Evolutionary conservation across 37 sponge, comb jelly and placozoan genomes (phyloP).

Genomic region (Oscarella lobularis): DNA sequence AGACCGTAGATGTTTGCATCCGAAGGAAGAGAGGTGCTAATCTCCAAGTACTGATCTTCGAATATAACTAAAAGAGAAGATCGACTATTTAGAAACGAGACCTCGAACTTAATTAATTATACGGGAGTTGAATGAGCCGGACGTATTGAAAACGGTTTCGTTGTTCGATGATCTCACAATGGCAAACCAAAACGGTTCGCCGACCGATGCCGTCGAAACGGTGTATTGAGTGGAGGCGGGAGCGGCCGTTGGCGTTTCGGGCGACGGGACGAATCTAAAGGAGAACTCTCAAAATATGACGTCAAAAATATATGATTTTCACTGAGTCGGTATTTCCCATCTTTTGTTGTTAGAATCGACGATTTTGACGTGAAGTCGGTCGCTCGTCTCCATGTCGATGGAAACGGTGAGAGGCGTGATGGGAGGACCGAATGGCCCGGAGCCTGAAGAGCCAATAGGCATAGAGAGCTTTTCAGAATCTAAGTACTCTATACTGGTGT

Average conservation of each 20-base stretch:
- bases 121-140: no score
- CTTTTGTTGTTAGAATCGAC: conserved; percentile 57
- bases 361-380: conserved; percentile 71
- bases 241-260: conserved; percentile 22
- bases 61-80: conserved; percentile 30
- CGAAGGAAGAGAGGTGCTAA: conserved; percentile 47
- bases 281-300: not conserved
- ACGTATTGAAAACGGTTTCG: not conserved
- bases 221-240: conserved; percentile 26
- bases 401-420: conserved; percentile 46
- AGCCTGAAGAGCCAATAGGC: no score
- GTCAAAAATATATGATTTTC: not conserved
- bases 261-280: conserved; percentile 28
- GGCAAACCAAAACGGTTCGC: conserved; percentile 53
- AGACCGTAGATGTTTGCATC: conserved; percentile 66
- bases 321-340: conserved; percentile 69
- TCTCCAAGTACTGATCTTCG: conserved; percentile 61
- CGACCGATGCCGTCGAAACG: conserved; percentile 21
- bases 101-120: no score
- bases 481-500: no score
- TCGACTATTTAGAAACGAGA: no score
- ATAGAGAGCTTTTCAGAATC: no score
- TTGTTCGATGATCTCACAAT: conserved; percentile 25
- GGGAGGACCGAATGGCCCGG: conserved; percentile 29
- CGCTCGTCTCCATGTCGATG: conserved; percentile 38